Conservation (phyloP, 1,140 invertebrate species). For the Cydia fagiglandana region DNA sequence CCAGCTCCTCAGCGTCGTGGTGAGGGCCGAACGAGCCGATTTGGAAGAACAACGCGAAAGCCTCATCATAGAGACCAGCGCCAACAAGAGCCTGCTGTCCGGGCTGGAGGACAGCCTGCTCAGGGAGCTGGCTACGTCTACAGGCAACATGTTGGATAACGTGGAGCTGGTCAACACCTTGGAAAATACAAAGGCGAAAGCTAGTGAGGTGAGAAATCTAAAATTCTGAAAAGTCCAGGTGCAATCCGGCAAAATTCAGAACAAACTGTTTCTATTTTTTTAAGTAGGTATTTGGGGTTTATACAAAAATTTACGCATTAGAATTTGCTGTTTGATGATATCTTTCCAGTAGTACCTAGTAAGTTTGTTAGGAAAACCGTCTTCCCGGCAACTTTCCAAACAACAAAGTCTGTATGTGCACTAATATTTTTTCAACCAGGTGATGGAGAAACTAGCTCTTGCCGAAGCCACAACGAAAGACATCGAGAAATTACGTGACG, state of each 20-base stretch:
- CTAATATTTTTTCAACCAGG: conserved; percentile 60
- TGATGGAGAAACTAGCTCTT: conserved; percentile 86
- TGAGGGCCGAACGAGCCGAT: conserved; percentile 89
- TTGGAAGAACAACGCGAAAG: conserved; percentile 91
- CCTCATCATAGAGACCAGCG: conserved; percentile 91
- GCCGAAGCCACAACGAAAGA: conserved; percentile 86
- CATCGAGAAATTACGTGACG: conserved; percentile 90
- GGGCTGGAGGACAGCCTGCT: conserved; percentile 91
- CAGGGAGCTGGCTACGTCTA: conserved; percentile 88
- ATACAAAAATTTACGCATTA: too few relatives aligned
- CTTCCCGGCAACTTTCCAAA: too few relatives aligned
- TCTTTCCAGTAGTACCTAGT: too few relatives aligned
- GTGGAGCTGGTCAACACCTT: conserved; percentile 90
- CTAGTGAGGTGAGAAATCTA: conserved; percentile 82
- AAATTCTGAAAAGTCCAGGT: not conserved
- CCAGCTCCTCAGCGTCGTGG: conserved; percentile 92
- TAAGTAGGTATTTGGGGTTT: not conserved
- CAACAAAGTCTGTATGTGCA: too few relatives aligned
- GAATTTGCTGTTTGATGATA: too few relatives aligned
- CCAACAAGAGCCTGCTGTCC: conserved; percentile 90
- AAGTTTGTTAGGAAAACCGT: too few relatives aligned
- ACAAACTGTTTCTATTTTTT: too few relatives aligned
- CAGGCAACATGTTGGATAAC: conserved; percentile 95
- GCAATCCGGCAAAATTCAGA: too few relatives aligned
- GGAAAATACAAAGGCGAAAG: conserved; percentile 93